phyloP scores from a whole-genome alignment of 2,888 invertebrate genomes.

The Drosophila rubida region DNA sequence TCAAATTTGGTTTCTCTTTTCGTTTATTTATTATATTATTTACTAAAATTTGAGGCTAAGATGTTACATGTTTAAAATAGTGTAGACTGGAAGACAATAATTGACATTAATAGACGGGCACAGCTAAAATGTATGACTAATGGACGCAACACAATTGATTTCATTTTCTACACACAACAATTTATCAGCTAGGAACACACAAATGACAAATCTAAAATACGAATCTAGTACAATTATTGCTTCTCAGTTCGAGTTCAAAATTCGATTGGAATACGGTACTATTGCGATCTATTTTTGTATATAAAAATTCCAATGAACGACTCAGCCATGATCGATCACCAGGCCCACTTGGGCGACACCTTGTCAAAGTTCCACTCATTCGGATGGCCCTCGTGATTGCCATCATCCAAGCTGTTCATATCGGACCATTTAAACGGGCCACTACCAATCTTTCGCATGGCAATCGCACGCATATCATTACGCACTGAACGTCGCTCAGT shows the following conservation, averaged over 20 bases:
- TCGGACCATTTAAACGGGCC: constrained; percentile 84
- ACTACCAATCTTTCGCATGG: constrained; percentile 70
- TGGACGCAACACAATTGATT: constrained; percentile 62
- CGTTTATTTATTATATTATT: constrained; percentile 35
- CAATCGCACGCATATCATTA: constrained; percentile 83
- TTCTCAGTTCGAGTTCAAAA: constrained; percentile 50
- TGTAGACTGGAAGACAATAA: constrained; percentile 65
- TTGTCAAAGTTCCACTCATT: constrained; percentile 84
- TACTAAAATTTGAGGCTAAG: constrained; percentile 55
- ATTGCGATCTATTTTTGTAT: constrained; percentile 4
- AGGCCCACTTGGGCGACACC: constrained; percentile 84
- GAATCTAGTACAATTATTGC: constrained; percentile 42
- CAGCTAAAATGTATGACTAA: constrained; percentile 58
- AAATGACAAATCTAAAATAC: constrained; percentile 33
- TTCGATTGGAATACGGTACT: constrained; percentile 52
- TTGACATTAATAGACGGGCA: constrained; percentile 44
- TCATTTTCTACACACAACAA: constrained; percentile 25
- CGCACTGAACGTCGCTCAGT: constrained; percentile 82
- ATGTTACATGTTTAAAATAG: constrained; percentile 29
- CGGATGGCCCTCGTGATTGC: constrained; percentile 83
- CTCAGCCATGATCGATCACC: constrained; percentile 60
- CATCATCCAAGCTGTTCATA: constrained; percentile 69
- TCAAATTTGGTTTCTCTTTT: constrained; percentile 14
- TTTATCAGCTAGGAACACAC: constrained; percentile 65
- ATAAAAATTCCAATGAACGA: not conserved